These are phyloP conservation scores for Casuarius casuarius DNA, from an alignment of 2,113 vertebrate genomes.

Conservation along the genomic window DNA sequence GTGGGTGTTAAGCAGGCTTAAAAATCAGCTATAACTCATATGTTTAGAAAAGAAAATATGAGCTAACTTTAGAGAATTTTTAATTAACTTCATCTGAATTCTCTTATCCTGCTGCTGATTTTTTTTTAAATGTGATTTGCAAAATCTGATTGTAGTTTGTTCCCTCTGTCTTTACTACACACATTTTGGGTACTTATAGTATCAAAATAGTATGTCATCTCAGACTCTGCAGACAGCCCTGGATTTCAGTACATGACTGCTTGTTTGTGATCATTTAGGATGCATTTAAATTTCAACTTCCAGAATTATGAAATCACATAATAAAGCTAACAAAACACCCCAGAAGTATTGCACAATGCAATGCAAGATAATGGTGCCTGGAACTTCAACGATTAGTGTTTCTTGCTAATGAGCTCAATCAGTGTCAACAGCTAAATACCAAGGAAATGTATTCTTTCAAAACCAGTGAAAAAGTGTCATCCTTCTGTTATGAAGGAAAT, in stretches of 20 bases:
- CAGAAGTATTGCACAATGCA: background rate
- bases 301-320: background rate
- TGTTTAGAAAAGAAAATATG: background rate
- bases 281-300: background rate
- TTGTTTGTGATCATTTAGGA: background rate
- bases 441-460: background rate
- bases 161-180: background rate
- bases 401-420: background rate
- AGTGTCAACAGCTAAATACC: background rate
- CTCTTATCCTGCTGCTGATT: background rate
- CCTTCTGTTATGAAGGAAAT: background rate
- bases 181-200: background rate
- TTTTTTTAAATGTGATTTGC: background rate
- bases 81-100: background rate
- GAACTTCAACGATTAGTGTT: background rate
- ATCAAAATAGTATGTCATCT: background rate
- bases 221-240: background rate
- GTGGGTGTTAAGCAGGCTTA: background rate
- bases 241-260: background rate
- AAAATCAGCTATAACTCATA: background rate
- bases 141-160: background rate
- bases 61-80: background rate
- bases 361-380: background rate
- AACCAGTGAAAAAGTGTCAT: background rate
- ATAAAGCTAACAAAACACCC: background rate